Base-by-base conservation (phyloP, 1,140 invertebrate genomes). In the Drosophila pandora region DNA sequence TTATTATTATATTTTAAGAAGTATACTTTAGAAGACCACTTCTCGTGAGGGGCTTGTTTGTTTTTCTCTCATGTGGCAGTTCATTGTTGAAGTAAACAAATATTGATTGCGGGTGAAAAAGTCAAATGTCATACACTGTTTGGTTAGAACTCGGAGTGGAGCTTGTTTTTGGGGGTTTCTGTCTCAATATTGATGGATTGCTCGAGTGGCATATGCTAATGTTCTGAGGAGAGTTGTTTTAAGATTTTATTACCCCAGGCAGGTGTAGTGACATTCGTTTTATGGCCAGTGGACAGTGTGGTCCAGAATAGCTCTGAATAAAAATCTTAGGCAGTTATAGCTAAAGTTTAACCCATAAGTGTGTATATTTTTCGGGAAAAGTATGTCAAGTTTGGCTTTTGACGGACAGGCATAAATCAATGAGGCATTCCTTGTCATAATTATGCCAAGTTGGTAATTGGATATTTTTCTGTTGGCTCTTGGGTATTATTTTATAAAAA, bases 81-180 rank as follows among this genome's bases (percentile, higher is more conserved):
- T 85, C 76, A 84, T 84, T 79, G 65, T 84, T 23, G 56, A 67
- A 68, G 45, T 72, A 77, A 75, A 41, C 13, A 75, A 53, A 59
- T 47, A 41, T 50, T 67, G 30, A 59, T 56, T 61, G 32, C 71
- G 37, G 71, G 58, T 39, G 32, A 45, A 83, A 79, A 83, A 64
- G 75, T 83, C 81, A 77, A 63, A 85, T 71, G 68, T 79, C 67
- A 76, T 52, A 43, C 13, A 41, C 1, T 17, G 17, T 17, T 0
- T 17, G 17, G 17, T 17, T 17, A 17, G 17, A 17, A 17, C 17
- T 17, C 17, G 17, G 17, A 17, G 17, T 50, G 32, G 13, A 80
- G 77, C 76, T 52, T 32, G 76, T 77, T 85, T 64, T 49, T 70
- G 54, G 1, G 48, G 37, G 1, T 65, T 63, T 64, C 30, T 41